Percentiles rank a stretch among this genome's conserved stretches.
phyloP scores from a whole-genome alignment of 2,113 vertebrate species.

The Diadophis punctatus region DNA sequence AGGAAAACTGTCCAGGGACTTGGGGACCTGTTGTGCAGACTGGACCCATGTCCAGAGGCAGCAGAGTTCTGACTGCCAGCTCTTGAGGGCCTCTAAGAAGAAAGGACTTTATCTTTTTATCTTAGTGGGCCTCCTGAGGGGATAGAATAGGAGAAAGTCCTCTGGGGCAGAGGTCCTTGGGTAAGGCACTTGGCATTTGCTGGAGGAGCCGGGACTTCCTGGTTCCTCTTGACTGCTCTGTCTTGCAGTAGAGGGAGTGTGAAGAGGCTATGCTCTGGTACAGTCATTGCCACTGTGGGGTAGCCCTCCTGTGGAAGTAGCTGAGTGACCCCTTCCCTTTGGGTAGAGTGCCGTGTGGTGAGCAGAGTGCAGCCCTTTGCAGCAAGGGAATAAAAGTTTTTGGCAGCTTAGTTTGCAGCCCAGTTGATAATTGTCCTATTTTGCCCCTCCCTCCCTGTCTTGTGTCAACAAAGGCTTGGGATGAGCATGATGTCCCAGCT shows the following conservation, averaged over 20 bases:
- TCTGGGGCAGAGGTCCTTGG: not conserved
- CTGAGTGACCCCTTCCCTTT: not conserved
- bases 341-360: not conserved
- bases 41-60: not conserved
- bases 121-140: not conserved
- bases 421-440: not conserved
- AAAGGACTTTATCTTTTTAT: not conserved
- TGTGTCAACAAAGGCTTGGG: constrained; percentile 26
- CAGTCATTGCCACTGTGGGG: not conserved
- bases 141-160: not conserved
- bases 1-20: not conserved
- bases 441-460: not conserved
- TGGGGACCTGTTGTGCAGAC: no score
- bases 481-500: not conserved
- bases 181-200: not conserved
- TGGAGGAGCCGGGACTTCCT: not conserved
- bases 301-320: not conserved
- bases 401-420: constrained; percentile 2
- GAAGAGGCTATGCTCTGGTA: not conserved
- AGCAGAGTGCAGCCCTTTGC: not conserved
- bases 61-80: not conserved
- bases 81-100: not conserved
- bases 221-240: not conserved
- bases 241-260: not conserved
- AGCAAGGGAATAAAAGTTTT: not conserved